A percentile compares a stretch with the other conserved stretches of the same genome.
These are phyloP conservation scores for Xylocampa areola DNA, from an alignment of 2,888 invertebrate species.

Conservation along the genomic window DNA sequence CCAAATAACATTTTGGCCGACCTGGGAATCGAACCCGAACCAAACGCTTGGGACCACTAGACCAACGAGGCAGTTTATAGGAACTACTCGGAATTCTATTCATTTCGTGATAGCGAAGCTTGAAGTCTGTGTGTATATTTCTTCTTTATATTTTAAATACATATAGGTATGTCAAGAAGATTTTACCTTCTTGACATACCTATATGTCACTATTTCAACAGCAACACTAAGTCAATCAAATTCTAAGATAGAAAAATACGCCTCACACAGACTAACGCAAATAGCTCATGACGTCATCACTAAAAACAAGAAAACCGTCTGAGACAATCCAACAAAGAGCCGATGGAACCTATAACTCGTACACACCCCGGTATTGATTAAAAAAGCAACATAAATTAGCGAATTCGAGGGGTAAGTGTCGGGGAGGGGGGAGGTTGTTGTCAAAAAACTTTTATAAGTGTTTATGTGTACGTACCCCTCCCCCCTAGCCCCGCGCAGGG, in stretches of 20 bases:
- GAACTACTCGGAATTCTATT: too few species aligned
- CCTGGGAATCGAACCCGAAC: too few species aligned
- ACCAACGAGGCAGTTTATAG: too few species aligned
- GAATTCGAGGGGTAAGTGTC: constrained; percentile 82
- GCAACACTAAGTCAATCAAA: constrained; percentile 5
- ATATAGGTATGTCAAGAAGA: too few species aligned
- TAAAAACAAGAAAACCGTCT: constrained; percentile 58
- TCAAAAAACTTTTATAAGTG: constrained; percentile 90
- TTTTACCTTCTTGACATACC: too few species aligned
- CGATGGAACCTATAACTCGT: constrained; percentile 77
- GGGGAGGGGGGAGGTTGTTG: constrained; percentile 83
- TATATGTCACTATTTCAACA: too few species aligned
- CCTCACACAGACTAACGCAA: constrained; percentile 12
- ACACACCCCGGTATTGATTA: constrained; percentile 86
- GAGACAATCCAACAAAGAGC: constrained; percentile 60
- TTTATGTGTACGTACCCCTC: constrained; percentile 86
- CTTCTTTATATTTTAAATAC: too few species aligned
- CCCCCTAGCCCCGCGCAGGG: constrained; percentile 63
- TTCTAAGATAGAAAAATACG: constrained; percentile 14
- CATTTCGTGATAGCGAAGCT: too few species aligned
- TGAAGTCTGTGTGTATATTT: too few species aligned
- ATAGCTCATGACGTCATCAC: constrained; percentile 51
- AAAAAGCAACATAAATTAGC: constrained; percentile 90
- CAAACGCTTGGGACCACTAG: too few species aligned
- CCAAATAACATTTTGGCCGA: too few species aligned